Base-by-base conservation (phyloP, 2,797 vertebrate genomes). In the Sebastes oblongus region DNA sequence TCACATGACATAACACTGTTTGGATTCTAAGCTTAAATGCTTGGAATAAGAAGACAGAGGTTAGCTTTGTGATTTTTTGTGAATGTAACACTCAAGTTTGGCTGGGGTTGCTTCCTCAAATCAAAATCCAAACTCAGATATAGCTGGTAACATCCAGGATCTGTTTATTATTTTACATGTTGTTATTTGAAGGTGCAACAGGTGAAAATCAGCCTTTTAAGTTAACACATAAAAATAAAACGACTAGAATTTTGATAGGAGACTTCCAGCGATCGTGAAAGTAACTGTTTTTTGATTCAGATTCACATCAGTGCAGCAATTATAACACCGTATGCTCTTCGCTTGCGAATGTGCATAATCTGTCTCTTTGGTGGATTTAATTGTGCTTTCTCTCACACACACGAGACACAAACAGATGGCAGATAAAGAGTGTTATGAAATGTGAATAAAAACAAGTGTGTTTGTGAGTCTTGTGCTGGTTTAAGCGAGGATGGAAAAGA, bases 81-180 rank as follows among this genome's bases (percentile, higher is more conserved):
- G 36, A 39, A 0, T 39, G 36, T 14, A 0, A 39, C 13, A 0
- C 13, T 39, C 13, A 39, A 39, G 0, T 39, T 6, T 39, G 2
- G 0, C 36, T 39, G 36, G 36, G 36, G 36, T 39, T 39, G 36
- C 0, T 39, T 39, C 5, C 36, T 0, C 13, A 39, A 39, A 39
- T 39, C 2, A 14, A 39, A 39, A 39, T 39, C 36, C 36, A 39
- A 39, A 39, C 36, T 39, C 36, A 0, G 36, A 14, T 39, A 39
- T 39, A 39, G 5, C 36, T 39, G 36, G 36, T 39, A 39, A 39
- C 36, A 39, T 39, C 36, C 36, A 39, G 36, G 36, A 39, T 39
- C 36, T 39, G 36, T 39, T 39, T 39, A 39, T 39, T 39, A 39
- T 39, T 39, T 14, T 39, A 39, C 13, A 39, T 39, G 13, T 39